Percentiles rank a stretch among this genome's conserved stretches.
Evolutionary conservation across 2,888 invertebrate species (phyloP).

Genomic region (Nymphalis urticae): DNA sequence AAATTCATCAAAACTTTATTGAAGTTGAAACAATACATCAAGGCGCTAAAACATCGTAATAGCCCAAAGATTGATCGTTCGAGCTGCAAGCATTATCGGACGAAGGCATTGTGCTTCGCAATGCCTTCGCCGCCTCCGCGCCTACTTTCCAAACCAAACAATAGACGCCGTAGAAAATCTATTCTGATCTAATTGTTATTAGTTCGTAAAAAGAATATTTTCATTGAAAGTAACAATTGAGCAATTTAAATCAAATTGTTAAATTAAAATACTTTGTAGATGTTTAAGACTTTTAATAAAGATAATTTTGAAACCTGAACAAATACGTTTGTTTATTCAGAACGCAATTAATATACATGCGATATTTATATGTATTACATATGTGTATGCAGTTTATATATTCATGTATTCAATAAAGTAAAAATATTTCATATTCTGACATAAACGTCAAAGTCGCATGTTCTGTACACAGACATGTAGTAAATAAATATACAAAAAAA

Average conservation of each 20-base stretch:
- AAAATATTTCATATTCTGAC: too few relatives aligned
- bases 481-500: too few relatives aligned
- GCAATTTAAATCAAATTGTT: not conserved
- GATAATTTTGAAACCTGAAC: too few relatives aligned
- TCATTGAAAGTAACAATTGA: slow-evolving; percentile 10
- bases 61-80: slow-evolving; percentile 77
- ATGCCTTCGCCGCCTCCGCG: slow-evolving; percentile 42
- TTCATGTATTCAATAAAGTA: too few relatives aligned
- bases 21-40: slow-evolving; percentile 80
- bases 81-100: slow-evolving; percentile 66
- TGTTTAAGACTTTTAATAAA: not conserved
- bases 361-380: too few relatives aligned
- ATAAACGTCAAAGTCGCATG: too few relatives aligned
- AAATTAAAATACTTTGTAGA: not conserved
- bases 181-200: slow-evolving; percentile 56
- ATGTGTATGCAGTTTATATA: too few relatives aligned
- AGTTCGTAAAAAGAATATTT: slow-evolving; percentile 43
- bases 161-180: slow-evolving; percentile 55
- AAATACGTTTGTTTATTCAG: too few relatives aligned
- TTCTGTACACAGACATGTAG: too few relatives aligned
- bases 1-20: slow-evolving; percentile 82
- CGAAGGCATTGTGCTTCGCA: slow-evolving; percentile 57
- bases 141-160: slow-evolving; percentile 57
- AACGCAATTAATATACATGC: too few relatives aligned
- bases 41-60: slow-evolving; percentile 80